A percentile compares a stretch with the other conserved stretches of the same genome.
These are phyloP conservation scores for Nephrotoma flavescens DNA, from an alignment of 2,888 invertebrate genomes.

Conservation along the genomic window DNA sequence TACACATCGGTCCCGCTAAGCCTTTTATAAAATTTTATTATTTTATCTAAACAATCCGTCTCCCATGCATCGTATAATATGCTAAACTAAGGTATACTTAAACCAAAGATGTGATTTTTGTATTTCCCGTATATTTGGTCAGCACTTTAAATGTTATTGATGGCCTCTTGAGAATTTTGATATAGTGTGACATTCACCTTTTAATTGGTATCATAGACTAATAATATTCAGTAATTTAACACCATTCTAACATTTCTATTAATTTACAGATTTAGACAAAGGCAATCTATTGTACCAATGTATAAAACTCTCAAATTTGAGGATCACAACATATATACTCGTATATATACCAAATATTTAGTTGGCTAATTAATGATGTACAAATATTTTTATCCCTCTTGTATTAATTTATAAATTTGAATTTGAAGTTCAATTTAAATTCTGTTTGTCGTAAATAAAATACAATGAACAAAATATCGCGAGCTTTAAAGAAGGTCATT, in stretches of 20 bases:
- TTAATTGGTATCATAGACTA: not conserved
- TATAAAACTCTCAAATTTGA: not conserved
- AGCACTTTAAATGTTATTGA: not conserved
- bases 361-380: not conserved
- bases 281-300: no score
- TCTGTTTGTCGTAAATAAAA: not conserved
- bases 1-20: no score
- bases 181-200: not conserved
- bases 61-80: no score
- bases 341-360: not conserved
- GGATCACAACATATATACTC: not conserved
- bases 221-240: not conserved
- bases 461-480: not conserved
- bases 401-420: not conserved
- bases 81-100: no score
- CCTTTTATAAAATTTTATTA: no score
- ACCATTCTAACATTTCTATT: no score
- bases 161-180: not conserved
- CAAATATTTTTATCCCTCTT: not conserved
- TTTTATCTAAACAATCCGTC: no score
- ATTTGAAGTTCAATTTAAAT: not conserved
- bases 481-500: not conserved
- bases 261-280: not conserved
- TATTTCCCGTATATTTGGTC: no score
- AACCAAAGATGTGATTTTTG: no score